Evolutionary conservation across 30 jellyfish, hydroid and myxozoan genomes (phyloP), one percentile per base, ranked within the genome.

Genomic region (Clytia hemisphaerica): DNA sequence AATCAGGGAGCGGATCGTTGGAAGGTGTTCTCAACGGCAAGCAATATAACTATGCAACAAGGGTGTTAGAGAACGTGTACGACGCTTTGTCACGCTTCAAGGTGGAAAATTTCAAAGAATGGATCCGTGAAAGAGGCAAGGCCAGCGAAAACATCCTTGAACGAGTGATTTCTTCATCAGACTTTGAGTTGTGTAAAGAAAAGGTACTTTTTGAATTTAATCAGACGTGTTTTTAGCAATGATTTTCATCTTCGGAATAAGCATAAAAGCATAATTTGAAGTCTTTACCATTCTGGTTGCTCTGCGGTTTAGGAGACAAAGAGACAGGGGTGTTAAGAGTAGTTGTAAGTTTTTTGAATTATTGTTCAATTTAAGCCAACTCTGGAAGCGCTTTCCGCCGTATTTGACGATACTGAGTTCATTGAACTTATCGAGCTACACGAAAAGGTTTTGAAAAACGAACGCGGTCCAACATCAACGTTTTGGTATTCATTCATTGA

Each of bases 351-450:
- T n/a, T n/a, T n/a, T n/a, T n/a, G n/a, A n/a, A n/a, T n/a, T n/a
- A n/a, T n/a, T n/a, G n/a, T n/a, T n/a, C n/a, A n/a, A n/a, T n/a
- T n/a, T n/a, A n/a, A n/a, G n/a, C n/a, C n/a, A n/a, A n/a, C n/a
- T n/a, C n/a, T n/a, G n/a, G n/a, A n/a, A n/a, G n/a, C n/a, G n/a
- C n/a, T n/a, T n/a, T n/a, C n/a, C n/a, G n/a, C n/a, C n/a, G n/a
- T n/a, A n/a, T n/a, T n/a, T 9, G 32, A 6, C 50, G 32, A 46
- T 46, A 46, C 4, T 22, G 12, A 46, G 70, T 55, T 55, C 29
- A 62, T 42, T 18, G 27, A 18, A 24, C 70, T 71, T 48, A 33
- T 18, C 63, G 74, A 71, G 83, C 57, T 51, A 25, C 64, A 71
- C 54, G 74, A 51, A 49, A 72, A 61, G 22, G 36, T 35, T 7